Base-by-base conservation (phyloP, 1,140 invertebrate genomes). In the Mactra quadrangularis region DNA sequence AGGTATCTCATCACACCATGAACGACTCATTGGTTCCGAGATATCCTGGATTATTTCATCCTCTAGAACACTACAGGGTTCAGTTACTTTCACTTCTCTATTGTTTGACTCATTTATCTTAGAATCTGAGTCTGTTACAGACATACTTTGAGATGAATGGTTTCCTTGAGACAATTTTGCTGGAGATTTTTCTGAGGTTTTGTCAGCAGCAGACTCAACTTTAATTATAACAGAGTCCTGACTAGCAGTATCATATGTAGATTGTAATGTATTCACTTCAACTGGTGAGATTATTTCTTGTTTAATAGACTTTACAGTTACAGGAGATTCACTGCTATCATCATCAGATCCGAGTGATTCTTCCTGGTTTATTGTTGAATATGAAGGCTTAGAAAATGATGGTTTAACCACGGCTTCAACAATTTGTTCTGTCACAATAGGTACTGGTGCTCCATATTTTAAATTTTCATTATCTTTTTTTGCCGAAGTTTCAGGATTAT, bases 1-100 rank as follows among this genome's bases (percentile, higher is more conserved):
- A 55, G 53, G 52, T 19, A 60, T 31, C 11, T 82, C 47, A 29
- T 82, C 68, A 55, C 64, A 55, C 79, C 79, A 82, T 17, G 59
- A 74, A 9, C 41, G 38, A 50, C n/a, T 47, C 22, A 66, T 27
- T 41, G 47, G 33, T 27, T 19, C 22, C 13, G 0, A 27, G 41
- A 11, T 3, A 1, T 60, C 13, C 35, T 17, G 22, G 13, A 68
- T 3, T 1, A 31, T 29, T 50, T 68, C 41, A 68, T 45, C 38
- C 27, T 68, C 64, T 47, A 22, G 1, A 41, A 22, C 35, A 66
- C 62, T 66, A 47, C 38, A 2, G 22, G 35, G 6, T 6, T 41
- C 38, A 41, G 38, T 41, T 15, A 41, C 6, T 7, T 41, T 41
- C 15, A 7, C 15, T 7, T 7, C 6, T 7, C 15, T 15, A 41